A percentile compares a stretch with the other conserved stretches of the same genome.
phyloP scores from a whole-genome alignment of 2,113 vertebrate genomes.

The Actenoides lindsayi region DNA sequence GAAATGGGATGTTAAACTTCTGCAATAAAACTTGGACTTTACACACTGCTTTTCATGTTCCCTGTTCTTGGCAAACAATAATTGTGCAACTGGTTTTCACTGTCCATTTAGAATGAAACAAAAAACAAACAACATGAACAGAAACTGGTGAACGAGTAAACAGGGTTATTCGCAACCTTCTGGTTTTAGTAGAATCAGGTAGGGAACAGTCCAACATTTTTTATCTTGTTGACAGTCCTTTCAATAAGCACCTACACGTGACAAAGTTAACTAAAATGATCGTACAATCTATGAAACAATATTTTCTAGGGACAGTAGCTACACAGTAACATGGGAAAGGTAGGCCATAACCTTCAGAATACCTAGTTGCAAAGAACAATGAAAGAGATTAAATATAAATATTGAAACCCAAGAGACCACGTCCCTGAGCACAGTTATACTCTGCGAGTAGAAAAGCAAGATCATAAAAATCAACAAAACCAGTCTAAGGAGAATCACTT shows the following conservation, averaged over 20 bases:
- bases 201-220: background rate
- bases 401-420: background rate
- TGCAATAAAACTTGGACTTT: background rate
- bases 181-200: background rate
- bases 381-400: background rate
- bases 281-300: background rate
- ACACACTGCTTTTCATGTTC: background rate
- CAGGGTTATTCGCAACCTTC: background rate
- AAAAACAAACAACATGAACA: background rate
- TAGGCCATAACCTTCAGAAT: background rate
- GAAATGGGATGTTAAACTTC: background rate
- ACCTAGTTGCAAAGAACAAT: background rate
- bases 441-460: background rate
- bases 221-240: background rate
- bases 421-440: background rate
- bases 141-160: background rate
- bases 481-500: background rate
- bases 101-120: background rate
- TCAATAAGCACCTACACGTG: background rate
- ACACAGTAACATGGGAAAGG: background rate
- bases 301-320: background rate
- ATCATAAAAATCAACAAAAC: background rate
- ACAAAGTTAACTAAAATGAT: background rate
- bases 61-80: background rate
- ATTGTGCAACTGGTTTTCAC: background rate